Base-by-base conservation (phyloP, 1,140 invertebrate species). In the Lepidurus packardi region DNA sequence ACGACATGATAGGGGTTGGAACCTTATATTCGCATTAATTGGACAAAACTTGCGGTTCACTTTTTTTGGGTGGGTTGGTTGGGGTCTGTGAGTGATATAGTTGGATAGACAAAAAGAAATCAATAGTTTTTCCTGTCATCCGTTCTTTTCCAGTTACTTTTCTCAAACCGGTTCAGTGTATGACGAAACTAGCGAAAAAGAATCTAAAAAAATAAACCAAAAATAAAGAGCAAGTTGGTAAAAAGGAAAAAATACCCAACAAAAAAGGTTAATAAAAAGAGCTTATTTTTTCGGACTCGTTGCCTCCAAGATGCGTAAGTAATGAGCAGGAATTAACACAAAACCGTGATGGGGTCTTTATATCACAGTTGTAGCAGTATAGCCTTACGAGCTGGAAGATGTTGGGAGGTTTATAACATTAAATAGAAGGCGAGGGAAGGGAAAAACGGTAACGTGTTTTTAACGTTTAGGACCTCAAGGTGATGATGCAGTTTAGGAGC, bases 401-500 rank as follows among this genome's bases (percentile, higher is more conserved):
- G 21, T n/a, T 65, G 13, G 53, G 21, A 21, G 34, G 34, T 13
- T 65, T 65, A 65, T 65, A 65, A 65, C 16, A 21, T 65, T n/a
- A 13, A 65, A 21, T n/a, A 21, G 53, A 65, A 65, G 53, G 53
- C 21, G 53, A 65, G n/a, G 34, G 34, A 34, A 3, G 34, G 34
- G 4, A 65, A 65, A 65, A 65, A 65, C 53, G 8, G 13, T 65
- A 65, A 65, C 53, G 53, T 65, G 53, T 65, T 65, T 65, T 65
- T 65, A 65, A 65, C 53, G 53, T 65, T 65, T 65, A 65, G 53
- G 13, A 65, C 53, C 53, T 65, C 53, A 65, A 65, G 53, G 53
- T 65, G 53, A 65, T 65, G 53, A 65, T 13, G 53, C 53, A 65
- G 53, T 65, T 65, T 65, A 65, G 21, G 53, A 65, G 34, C 53